Conservation (phyloP, 2,888 invertebrate genomes). For the Eupelmus urozonus region DNA sequence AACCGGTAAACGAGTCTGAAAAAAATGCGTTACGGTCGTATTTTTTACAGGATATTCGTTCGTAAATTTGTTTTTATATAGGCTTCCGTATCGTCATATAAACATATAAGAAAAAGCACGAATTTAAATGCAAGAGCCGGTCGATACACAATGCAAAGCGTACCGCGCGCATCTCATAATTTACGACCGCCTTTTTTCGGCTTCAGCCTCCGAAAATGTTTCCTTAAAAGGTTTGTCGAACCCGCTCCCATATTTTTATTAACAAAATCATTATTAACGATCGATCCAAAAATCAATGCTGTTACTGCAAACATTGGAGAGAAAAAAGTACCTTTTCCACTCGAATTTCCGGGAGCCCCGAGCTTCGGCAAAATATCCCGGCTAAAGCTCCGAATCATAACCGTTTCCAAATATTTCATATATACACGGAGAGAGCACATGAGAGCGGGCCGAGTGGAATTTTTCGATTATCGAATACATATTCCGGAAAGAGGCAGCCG, state of each 20-base stretch:
- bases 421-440: background rate
- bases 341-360: too few relatives aligned
- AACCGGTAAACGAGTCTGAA: conserved; percentile 34
- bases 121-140: conserved; percentile 52
- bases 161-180: background rate
- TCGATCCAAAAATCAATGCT: too few relatives aligned
- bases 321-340: too few relatives aligned
- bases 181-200: conserved; percentile 16
- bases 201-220: conserved; percentile 23
- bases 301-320: too few relatives aligned
- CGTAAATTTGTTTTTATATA: conserved; percentile 53
- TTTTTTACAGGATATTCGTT: conserved; percentile 48
- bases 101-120: conserved; percentile 42
- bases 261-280: too few relatives aligned
- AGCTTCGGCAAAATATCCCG: background rate
- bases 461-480: conserved; percentile 15
- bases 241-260: background rate
- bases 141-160: conserved; percentile 35
- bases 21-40: conserved; percentile 40
- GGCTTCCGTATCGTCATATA: conserved; percentile 51
- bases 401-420: conserved; percentile 25
- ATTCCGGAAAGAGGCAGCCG: background rate
- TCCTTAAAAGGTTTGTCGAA: background rate
- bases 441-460: background rate
- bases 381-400: conserved; percentile 8